Base-by-base conservation (phyloP, 2,888 invertebrate species). In the Neoscelio sp. region DNA sequence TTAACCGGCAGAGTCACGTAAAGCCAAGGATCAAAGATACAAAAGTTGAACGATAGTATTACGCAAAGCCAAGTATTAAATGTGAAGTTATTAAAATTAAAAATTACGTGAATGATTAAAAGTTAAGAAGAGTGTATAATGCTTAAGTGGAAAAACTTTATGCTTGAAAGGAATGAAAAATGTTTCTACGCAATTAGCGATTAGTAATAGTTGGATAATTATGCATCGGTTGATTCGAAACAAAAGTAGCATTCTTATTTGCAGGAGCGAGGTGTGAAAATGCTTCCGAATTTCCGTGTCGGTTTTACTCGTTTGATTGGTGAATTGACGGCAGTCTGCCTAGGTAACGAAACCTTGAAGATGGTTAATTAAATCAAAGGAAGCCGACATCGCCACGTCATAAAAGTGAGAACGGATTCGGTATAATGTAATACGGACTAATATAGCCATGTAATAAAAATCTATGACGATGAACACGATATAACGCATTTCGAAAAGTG, bases 351-450 rank as follows among this genome's bases (percentile, higher is more conserved):
- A 78, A 78, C 81, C 79, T 80, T 81, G 80, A 80, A 77, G 80
- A 76, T 80, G 81, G 88, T 87, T 89, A 89, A 90, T 90, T 90
- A 89, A 89, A 89, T 87, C 89, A 90, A 90, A 90, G 89, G 88
- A 86, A 85, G 88, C 89, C 89, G 89, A 87, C 89, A 84, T 84
- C 83, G 86, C 82, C 84, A 85, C 87, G 88, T 88, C 88, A 88
- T 89, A 89, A 90, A 87, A 89, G 86, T 86, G 85, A 84, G 85
- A 86, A 84, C 85, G 83, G 82, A 86, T 81, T 83, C 82, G 81
- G 86, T 84, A 85, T 85, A 86, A 85, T 82, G 86, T 85, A 85
- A 88, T 89, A 86, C 84, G 82, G 84, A 82, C 84, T 83, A 85
- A 87, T 85, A 86, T 84, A 84, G 85, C 86, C 86, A 85, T 87